A percentile compares a stretch with the other conserved stretches of the same genome.
These are phyloP conservation scores for Ethmia dodecea DNA, from an alignment of 2,888 invertebrate genomes.

Conservation along the genomic window DNA sequence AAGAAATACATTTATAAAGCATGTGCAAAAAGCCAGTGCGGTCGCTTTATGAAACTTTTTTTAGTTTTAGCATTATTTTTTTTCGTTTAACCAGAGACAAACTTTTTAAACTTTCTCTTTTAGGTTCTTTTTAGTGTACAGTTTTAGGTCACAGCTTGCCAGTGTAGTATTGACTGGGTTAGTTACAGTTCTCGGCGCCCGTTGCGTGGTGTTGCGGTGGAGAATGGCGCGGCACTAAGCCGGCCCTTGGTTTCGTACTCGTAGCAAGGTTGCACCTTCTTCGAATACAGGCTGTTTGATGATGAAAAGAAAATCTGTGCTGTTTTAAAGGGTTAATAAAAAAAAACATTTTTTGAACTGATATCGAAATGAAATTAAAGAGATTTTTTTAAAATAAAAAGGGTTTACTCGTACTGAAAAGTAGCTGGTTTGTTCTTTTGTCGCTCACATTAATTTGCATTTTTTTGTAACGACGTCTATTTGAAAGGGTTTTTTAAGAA, in stretches of 20 bases:
- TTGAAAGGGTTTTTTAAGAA: no score
- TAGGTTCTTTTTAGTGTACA: conserved; percentile 12
- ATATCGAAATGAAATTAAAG: no score
- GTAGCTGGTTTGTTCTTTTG: no score
- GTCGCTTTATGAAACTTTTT: conserved; percentile 19
- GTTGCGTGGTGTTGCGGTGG: conserved; percentile 28
- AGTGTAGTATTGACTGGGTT: conserved; percentile 29
- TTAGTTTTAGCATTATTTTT: conserved; percentile 18
- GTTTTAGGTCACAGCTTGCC: conserved; percentile 30
- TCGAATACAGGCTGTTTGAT: conserved; percentile 28
- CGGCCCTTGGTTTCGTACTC: conserved; percentile 21
- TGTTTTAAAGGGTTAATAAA: not conserved
- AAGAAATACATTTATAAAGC: conserved; percentile 9
- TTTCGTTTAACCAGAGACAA: conserved; percentile 24
- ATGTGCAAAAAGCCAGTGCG: conserved; percentile 26
- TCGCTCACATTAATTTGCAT: no score
- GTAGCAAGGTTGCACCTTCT: conserved; percentile 31
- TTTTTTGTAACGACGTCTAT: no score
- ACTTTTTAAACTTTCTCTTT: conserved; percentile 26
- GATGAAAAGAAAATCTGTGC: conserved; percentile 1
- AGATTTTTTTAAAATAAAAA: no score
- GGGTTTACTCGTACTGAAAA: no score
- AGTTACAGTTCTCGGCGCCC: conserved; percentile 29
- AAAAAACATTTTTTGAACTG: not conserved
- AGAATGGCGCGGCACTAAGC: conserved; percentile 40